Percentiles rank a stretch among this genome's conserved stretches.
Conservation (phyloP, 2,888 invertebrate species). For the Noctua janthe region DNA sequence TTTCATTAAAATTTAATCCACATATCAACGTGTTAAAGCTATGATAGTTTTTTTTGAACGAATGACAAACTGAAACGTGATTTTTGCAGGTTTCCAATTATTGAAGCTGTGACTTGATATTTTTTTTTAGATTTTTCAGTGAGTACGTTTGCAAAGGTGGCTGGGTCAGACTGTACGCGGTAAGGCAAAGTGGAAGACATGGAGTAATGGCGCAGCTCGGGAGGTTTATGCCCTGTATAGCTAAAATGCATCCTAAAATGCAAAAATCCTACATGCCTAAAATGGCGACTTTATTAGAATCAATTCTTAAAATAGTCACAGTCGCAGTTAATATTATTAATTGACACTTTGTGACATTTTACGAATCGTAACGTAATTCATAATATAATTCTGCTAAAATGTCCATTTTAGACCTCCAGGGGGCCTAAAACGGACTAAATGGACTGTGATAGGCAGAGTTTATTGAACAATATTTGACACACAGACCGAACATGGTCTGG, state of each 20-base stretch:
- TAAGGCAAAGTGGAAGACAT: background rate
- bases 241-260: too few relatives aligned
- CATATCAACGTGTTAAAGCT: background rate
- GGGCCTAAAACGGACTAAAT: too few relatives aligned
- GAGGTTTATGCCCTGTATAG: background rate
- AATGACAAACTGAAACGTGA: constrained; percentile 19
- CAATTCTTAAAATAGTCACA: too few relatives aligned
- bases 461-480: too few relatives aligned
- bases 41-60: constrained; percentile 25
- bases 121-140: background rate
- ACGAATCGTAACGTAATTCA: too few relatives aligned
- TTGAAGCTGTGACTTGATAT: background rate
- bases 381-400: too few relatives aligned
- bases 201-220: background rate
- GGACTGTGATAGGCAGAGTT: too few relatives aligned
- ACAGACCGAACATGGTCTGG: background rate
- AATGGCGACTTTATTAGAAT: too few relatives aligned
- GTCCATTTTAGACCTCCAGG: too few relatives aligned
- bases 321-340: too few relatives aligned
- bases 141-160: background rate
- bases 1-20: constrained; percentile 51
- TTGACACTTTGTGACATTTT: too few relatives aligned
- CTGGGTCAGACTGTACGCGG: background rate
- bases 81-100: background rate
- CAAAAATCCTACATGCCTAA: too few relatives aligned